Evolutionary conservation across 1,140 invertebrate genomes (phyloP), one percentile per base, ranked within the genome.

Genomic region (Bicyclus anynana): DNA sequence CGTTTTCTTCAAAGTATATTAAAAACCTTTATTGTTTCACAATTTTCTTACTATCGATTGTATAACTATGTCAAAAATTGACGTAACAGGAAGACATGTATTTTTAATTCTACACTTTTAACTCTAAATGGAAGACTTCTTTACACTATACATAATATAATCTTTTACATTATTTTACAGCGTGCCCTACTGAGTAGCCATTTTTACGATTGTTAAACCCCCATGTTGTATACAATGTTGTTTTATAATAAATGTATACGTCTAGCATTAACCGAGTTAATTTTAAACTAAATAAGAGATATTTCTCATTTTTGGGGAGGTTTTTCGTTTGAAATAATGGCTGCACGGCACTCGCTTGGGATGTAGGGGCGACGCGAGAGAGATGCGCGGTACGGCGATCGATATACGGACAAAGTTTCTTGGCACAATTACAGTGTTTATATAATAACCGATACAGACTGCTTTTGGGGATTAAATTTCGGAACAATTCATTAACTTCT

Each of bases 71-170:
- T 58, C 59, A 60, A 65, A 65, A 81, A 79, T 74, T 76, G 69
- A 78, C 70, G 59, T 56, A 72, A 74, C 42, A 65, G 71, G 74
- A 81, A 77, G 66, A 81, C 74, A 69, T 79, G 26, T 59, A 74
- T 77, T 74, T 73, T 68, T 46, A 55, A 69, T 66, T 49, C 23
- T 68, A 67, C 49, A 58, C 59, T 62, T 23, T 57, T 70, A 72
- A 62, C 60, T 69, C 68, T 80, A 79, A 66, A 74, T 84, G 81
- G 84, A 87, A 87, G 84, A 87, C 84, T 86, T 84, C 73, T 72
- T 86, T 87, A 76, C 84, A 69, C 64, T 83, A 73, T 69, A 69
- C 72, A 59, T 59, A 59, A 53, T 35, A 65, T 69, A 17, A 58
- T 53, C 27, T 62, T 77, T 78, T 77, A 74, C 73, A 73, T 73